Evolutionary conservation across 2,888 invertebrate species (phyloP).

Genomic region (Orchesella flavescens): DNA sequence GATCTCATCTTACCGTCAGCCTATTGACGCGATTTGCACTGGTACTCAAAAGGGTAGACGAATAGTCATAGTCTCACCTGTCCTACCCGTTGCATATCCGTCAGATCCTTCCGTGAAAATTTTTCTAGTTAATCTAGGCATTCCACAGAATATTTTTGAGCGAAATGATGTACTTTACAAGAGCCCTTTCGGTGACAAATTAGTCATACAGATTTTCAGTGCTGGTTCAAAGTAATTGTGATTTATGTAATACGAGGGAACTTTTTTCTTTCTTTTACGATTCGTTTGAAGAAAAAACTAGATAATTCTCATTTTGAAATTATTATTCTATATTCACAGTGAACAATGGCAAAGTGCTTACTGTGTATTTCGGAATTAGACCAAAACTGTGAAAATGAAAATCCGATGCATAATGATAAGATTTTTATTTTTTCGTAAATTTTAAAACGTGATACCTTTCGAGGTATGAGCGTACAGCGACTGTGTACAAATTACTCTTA

Average conservation of each 20-base stretch:
- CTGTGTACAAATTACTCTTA: constrained; percentile 34
- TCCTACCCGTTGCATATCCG: constrained; percentile 68
- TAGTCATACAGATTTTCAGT: constrained; percentile 69
- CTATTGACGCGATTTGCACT: constrained; percentile 43
- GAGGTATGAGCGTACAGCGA: neutral
- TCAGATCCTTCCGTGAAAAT: constrained; percentile 63
- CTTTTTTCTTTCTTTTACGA: constrained; percentile 33
- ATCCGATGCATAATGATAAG: neutral
- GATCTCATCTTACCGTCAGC: constrained; percentile 63
- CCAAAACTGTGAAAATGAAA: constrained; percentile 7
- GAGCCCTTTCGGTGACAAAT: constrained; percentile 70
- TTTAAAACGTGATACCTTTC: neutral
- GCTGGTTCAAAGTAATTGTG: constrained; percentile 54
- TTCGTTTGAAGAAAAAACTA: neutral
- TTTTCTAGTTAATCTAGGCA: constrained; percentile 70
- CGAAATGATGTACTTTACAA: constrained; percentile 65
- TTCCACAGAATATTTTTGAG: constrained; percentile 67
- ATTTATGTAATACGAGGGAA: constrained; percentile 13
- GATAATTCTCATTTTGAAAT: no score
- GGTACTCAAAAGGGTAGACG: constrained; percentile 38
- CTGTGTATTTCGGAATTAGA: constrained; percentile 5
- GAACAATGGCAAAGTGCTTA: neutral
- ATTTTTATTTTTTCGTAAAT: constrained; percentile 30
- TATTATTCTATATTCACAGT: neutral
- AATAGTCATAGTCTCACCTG: constrained; percentile 66